Evolutionary conservation across 2,113 vertebrate species (phyloP).

Genomic region (Calypte anna): DNA sequence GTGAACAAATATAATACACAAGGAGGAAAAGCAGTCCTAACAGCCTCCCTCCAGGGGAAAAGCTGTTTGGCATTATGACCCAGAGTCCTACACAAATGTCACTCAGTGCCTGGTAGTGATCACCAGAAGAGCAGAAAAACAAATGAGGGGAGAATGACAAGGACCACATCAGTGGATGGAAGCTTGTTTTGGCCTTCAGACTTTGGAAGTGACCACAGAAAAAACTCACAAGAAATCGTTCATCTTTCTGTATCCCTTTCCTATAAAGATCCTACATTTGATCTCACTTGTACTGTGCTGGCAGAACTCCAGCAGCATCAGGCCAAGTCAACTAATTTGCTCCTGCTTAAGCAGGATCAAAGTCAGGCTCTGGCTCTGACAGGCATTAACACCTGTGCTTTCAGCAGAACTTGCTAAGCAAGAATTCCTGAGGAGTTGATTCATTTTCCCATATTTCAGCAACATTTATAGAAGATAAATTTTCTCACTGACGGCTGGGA

Average conservation of each 20-base stretch:
- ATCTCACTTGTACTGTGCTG: not conserved
- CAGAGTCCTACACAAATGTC: fast-evolving
- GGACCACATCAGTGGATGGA: not conserved
- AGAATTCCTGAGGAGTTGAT: not conserved
- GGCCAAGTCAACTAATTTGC: not conserved
- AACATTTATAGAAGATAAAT: not conserved
- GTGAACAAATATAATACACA: not conserved
- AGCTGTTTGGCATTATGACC: not conserved
- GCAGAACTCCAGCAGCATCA: not conserved
- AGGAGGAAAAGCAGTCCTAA: not conserved
- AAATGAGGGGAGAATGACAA: not conserved
- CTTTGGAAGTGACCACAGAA: not conserved
- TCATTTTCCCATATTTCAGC: not conserved
- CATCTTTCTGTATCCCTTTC: not conserved
- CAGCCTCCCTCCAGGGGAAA: not conserved
- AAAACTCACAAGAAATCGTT: not conserved
- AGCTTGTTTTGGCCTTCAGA: not conserved
- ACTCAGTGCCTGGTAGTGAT: not conserved
- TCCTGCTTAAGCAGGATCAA: not conserved
- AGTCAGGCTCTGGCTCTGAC: not conserved
- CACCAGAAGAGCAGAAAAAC: not conserved
- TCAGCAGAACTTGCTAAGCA: not conserved
- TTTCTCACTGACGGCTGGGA: not conserved
- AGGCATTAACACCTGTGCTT: not conserved
- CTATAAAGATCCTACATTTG: not conserved